These are phyloP conservation scores for Trissoscelio sp. DNA, from an alignment of 2,888 invertebrate genomes.

Conservation along the genomic window DNA sequence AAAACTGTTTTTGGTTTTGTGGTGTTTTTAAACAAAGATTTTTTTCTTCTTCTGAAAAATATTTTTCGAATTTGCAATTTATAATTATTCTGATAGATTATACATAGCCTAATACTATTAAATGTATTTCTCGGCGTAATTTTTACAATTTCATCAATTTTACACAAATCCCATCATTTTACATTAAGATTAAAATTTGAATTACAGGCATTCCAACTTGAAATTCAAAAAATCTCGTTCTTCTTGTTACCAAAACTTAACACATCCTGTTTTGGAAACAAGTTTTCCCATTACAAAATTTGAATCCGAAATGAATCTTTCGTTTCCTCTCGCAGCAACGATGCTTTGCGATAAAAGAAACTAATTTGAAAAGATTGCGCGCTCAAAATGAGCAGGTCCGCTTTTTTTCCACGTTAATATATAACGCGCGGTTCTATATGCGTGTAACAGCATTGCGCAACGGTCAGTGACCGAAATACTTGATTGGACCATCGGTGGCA, in stretches of 20 bases:
- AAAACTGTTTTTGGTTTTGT: too few relatives aligned
- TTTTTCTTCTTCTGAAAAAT: too few relatives aligned
- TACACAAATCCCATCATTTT: too few relatives aligned
- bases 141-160: too few relatives aligned
- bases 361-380: not conserved
- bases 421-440: not conserved
- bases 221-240: not conserved
- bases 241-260: not conserved
- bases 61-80: too few relatives aligned
- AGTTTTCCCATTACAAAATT: not conserved
- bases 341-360: too few relatives aligned
- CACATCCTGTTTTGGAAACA: not conserved
- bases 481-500: constrained; percentile 40
- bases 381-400: constrained; percentile 16
- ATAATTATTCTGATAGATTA: too few relatives aligned
- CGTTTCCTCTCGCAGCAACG: too few relatives aligned
- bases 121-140: too few relatives aligned
- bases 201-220: not conserved
- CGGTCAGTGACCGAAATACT: constrained; percentile 41
- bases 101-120: too few relatives aligned
- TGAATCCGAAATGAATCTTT: not conserved
- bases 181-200: too few relatives aligned
- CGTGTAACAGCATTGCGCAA: constrained; percentile 27
- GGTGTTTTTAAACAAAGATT: too few relatives aligned
- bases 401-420: constrained; percentile 9